phyloP scores from a whole-genome alignment of 2,113 vertebrate genomes.

The Hiodon tergisus region DNA sequence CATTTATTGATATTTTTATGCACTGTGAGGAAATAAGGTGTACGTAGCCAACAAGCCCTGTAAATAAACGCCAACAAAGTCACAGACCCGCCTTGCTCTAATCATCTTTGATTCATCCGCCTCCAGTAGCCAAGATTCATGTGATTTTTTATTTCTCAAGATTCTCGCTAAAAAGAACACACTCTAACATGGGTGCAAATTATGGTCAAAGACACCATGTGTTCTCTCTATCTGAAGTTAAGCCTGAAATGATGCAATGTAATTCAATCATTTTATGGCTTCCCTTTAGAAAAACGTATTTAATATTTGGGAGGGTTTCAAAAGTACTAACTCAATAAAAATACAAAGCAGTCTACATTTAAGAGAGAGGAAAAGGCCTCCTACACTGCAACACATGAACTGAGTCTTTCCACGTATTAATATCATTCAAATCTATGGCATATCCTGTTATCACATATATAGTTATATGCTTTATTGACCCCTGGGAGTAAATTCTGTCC shows the following conservation, averaged over 20 bases:
- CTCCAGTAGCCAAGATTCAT: background rate
- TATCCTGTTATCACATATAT: no score
- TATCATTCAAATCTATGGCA: no score
- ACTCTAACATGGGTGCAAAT: slow-evolving; percentile 7
- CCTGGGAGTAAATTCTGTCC: no score
- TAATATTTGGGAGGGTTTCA: slow-evolving; percentile 1
- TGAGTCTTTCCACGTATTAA: no score
- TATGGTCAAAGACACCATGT: background rate
- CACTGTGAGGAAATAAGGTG: no score
- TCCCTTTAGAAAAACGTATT: background rate
- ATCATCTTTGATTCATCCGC: background rate
- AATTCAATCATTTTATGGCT: slow-evolving; percentile 5
- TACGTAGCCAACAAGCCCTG: background rate
- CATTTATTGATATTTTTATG: no score
- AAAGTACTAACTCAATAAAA: slow-evolving; percentile 20
- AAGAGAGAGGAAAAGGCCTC: background rate
- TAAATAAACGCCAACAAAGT: background rate
- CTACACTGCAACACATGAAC: background rate
- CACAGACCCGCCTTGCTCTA: background rate
- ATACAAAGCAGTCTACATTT: slow-evolving; percentile 3
- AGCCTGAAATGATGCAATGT: slow-evolving; percentile 12
- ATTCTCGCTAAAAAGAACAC: no score
- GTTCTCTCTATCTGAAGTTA: slow-evolving; percentile 1
- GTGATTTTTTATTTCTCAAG: no score
- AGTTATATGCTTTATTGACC: no score